These are phyloP conservation scores for Hemiscyllium ocellatum DNA, from an alignment of 2,113 vertebrate genomes.

Conservation along the genomic window DNA sequence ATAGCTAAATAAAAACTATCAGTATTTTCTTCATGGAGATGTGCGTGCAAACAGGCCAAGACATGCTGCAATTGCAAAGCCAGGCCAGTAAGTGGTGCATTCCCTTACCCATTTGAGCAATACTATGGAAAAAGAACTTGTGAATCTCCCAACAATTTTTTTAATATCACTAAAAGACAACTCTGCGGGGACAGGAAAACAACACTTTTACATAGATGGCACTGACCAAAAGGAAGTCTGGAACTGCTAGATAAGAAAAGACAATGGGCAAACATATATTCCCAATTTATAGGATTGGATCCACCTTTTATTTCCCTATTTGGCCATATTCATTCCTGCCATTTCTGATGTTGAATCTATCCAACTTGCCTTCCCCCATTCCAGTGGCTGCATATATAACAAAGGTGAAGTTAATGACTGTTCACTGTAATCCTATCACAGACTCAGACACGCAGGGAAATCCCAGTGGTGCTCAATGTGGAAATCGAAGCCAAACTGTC, in stretches of 20 bases:
- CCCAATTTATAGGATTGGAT: no score
- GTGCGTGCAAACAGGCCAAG: no score
- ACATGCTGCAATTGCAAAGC: no score
- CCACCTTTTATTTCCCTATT: no score
- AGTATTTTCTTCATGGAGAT: no score
- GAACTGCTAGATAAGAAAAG: background rate
- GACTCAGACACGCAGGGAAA: background rate
- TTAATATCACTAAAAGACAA: background rate
- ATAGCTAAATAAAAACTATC: no score
- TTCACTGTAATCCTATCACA: background rate
- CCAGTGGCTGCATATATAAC: background rate
- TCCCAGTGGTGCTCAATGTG: background rate
- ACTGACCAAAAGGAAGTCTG: background rate
- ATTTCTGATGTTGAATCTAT: no score
- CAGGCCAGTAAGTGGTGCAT: no score
- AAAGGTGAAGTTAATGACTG: background rate
- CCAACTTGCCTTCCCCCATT: background rate
- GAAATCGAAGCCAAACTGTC: background rate
- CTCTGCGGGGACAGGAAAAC: background rate
- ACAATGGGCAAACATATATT: background rate
- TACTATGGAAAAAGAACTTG: no score
- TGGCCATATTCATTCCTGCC: no score
- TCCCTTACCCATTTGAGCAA: no score
- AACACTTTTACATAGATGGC: background rate
- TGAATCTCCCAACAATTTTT: no score